Conservation (phyloP, 2,113 vertebrate genomes). For the Mixornis gularis region DNA sequence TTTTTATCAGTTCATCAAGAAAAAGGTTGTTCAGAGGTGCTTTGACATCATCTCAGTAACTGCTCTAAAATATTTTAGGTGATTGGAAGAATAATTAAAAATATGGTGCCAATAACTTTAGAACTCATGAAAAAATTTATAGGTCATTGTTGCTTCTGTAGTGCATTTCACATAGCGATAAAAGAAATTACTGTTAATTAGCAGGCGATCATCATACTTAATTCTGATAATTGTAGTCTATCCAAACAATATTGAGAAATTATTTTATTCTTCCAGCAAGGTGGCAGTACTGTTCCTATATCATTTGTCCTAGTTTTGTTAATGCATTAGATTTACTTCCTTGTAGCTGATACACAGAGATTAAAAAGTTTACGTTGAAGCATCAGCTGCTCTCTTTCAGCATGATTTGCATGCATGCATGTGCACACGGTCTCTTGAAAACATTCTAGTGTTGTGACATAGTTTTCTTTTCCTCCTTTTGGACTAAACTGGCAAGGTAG, state of each 20-base stretch:
- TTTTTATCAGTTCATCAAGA: slow-evolving; percentile 20
- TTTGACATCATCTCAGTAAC: slow-evolving; percentile 24
- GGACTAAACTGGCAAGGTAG: background rate
- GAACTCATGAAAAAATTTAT: slow-evolving; percentile 41
- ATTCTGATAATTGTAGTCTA: slow-evolving; percentile 62
- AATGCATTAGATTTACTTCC: slow-evolving; percentile 2
- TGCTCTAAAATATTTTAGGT: slow-evolving; percentile 30
- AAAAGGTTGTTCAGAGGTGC: background rate
- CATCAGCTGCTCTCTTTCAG: slow-evolving; percentile 24
- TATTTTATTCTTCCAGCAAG: slow-evolving; percentile 51
- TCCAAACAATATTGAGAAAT: slow-evolving; percentile 40
- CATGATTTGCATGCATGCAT: background rate
- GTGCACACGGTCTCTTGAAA: background rate
- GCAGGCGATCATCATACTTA: slow-evolving; percentile 57
- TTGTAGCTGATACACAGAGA: background rate
- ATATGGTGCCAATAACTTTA: slow-evolving; percentile 33
- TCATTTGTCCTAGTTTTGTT: background rate
- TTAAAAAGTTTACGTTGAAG: slow-evolving; percentile 46
- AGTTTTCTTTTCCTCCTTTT: slow-evolving; percentile 21
- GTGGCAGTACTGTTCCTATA: slow-evolving; percentile 17
- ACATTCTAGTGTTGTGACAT: slow-evolving; percentile 6
- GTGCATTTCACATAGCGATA: slow-evolving; percentile 45
- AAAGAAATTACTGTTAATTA: slow-evolving; percentile 67
- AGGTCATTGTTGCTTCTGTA: slow-evolving; percentile 55
- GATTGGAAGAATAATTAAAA: slow-evolving; percentile 54